These are phyloP conservation scores for Terrapene triunguis DNA, from an alignment of 2,113 vertebrate species.

Conservation along the genomic window DNA sequence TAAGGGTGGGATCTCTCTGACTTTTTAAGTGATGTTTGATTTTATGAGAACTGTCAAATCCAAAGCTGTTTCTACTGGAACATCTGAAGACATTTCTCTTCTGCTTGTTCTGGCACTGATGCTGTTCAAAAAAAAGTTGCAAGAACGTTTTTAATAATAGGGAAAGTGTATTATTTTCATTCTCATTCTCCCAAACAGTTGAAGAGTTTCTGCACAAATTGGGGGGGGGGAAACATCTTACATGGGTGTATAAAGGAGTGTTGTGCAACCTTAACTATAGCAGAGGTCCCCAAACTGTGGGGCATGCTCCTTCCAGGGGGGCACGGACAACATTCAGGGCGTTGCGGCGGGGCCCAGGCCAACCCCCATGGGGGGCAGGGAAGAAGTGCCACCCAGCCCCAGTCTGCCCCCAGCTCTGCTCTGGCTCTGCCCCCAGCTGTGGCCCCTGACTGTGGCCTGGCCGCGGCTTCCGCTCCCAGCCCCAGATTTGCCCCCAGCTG, in stretches of 20 bases:
- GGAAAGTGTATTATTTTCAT: background rate
- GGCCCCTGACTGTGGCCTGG: too few relatives aligned
- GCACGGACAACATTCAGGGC: too few relatives aligned
- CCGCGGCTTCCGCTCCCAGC: too few relatives aligned
- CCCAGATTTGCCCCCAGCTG: too few relatives aligned
- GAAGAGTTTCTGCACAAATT: background rate
- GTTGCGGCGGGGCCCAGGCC: too few relatives aligned
- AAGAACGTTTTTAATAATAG: conserved; percentile 9
- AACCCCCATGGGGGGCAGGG: too few relatives aligned
- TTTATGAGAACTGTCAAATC: background rate
- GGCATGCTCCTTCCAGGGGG: too few relatives aligned
- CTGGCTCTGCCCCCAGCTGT: too few relatives aligned
- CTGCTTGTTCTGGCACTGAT: background rate
- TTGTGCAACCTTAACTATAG: background rate
- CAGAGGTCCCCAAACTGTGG: too few relatives aligned
- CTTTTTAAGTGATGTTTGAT: background rate
- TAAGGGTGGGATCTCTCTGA: conserved; percentile 5
- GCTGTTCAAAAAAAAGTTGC: background rate
- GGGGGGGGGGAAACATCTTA: background rate
- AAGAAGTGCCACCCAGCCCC: too few relatives aligned
- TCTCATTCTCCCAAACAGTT: background rate
- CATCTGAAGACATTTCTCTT: conserved; percentile 4
- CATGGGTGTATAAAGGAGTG: background rate
- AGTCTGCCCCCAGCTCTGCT: too few relatives aligned
- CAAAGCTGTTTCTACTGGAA: conserved; percentile 11